Percentiles rank a stretch among this genome's conserved stretches.
phyloP scores from a whole-genome alignment of 2,113 vertebrate species.

The Sus scrofa region T2T-Sscrofa CM000813.6:159791501-159792000 shows the following conservation, averaged over 20 bases:
- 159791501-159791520: too few species aligned
- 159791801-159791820: not conserved
- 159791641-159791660: too few species aligned
- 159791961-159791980: not conserved
- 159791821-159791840: not conserved
- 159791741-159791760: not conserved
- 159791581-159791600: too few species aligned
- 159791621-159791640: too few species aligned
- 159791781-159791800: not conserved
- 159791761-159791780: conserved; percentile 23
- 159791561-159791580: too few species aligned
- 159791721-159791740: not conserved
- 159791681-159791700: not conserved
- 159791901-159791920: not conserved
- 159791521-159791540: too few species aligned
- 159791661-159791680: not conserved
- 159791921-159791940: not conserved
- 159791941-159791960: not conserved
- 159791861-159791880: not conserved
- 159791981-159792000: not conserved
- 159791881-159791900: not conserved
- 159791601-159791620: too few species aligned
- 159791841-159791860: not conserved
- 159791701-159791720: not conserved
- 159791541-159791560: too few species aligned